Evolutionary conservation across 2,797 vertebrate species (phyloP).

Genomic region (Esox lucius): DNA sequence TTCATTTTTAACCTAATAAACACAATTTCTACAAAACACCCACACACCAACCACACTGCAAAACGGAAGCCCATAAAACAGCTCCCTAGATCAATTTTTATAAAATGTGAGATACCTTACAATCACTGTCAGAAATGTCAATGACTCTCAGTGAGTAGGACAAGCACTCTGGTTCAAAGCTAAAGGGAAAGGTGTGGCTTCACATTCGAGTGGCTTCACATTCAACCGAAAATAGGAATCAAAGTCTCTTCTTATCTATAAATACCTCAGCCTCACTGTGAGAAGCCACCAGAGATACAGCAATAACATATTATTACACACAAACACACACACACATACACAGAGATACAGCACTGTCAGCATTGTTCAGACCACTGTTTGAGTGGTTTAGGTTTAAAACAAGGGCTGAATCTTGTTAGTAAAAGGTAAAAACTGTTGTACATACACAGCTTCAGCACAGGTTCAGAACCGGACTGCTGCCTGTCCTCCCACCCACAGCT

Average conservation of each 20-base stretch:
- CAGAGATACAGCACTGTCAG: neutral
- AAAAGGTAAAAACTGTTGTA: no score
- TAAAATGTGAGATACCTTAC: neutral
- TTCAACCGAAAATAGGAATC: neutral
- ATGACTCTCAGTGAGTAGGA: neutral
- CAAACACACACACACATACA: no score
- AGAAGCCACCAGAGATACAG: neutral
- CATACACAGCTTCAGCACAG: no score
- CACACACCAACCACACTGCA: neutral
- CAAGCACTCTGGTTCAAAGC: neutral
- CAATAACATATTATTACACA: neutral
- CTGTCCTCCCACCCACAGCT: no score
- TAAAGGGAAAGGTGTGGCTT: neutral
- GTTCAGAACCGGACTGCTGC: no score
- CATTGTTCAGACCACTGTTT: no score
- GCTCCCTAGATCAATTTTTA: neutral
- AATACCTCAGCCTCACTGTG: neutral
- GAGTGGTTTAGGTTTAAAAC: no score
- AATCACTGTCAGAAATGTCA: neutral
- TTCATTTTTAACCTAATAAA: neutral
- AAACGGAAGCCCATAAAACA: conserved; percentile 1
- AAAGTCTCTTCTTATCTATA: neutral
- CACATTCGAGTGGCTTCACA: neutral
- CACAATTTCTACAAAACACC: neutral
- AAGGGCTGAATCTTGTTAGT: no score